Conservation (phyloP, 2,888 invertebrate species). For the Morpho helenor region DNA sequence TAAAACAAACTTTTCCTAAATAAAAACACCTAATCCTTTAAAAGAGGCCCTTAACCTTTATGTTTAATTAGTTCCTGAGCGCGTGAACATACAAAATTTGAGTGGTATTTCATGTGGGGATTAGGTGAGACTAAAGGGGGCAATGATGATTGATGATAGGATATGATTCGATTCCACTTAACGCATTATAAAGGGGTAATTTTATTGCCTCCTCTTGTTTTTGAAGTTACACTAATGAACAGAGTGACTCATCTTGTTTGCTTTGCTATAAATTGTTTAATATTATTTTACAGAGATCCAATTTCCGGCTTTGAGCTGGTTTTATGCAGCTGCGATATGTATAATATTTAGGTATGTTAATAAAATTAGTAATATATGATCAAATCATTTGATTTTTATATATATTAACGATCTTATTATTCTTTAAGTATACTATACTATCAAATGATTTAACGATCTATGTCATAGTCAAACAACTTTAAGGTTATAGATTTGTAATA, state of each 20-base stretch:
- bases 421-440: no score
- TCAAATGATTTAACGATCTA: no score
- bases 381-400: no score
- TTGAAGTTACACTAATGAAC: slow-evolving; percentile 72
- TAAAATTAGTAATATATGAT: neutral
- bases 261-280: slow-evolving; percentile 31
- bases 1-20: slow-evolving; percentile 5
- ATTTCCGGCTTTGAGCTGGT: neutral
- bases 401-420: no score
- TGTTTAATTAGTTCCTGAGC: slow-evolving; percentile 25
- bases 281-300: neutral
- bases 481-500: no score
- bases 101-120: slow-evolving; percentile 27
- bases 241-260: slow-evolving; percentile 58
- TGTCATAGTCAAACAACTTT: no score
- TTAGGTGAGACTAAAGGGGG: slow-evolving; percentile 45
- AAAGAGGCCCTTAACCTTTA: slow-evolving; percentile 17
- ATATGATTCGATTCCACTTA: slow-evolving; percentile 76
- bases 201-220: slow-evolving; percentile 68
- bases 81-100: slow-evolving; percentile 25
- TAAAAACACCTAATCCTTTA: slow-evolving; percentile 8
- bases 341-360: neutral
- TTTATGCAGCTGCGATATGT: slow-evolving; percentile 4
- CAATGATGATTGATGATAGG: slow-evolving; percentile 75
- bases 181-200: slow-evolving; percentile 73